Evolutionary conservation across 2,888 invertebrate genomes (phyloP).

Genomic region (Leptinotarsa haldemani): DNA sequence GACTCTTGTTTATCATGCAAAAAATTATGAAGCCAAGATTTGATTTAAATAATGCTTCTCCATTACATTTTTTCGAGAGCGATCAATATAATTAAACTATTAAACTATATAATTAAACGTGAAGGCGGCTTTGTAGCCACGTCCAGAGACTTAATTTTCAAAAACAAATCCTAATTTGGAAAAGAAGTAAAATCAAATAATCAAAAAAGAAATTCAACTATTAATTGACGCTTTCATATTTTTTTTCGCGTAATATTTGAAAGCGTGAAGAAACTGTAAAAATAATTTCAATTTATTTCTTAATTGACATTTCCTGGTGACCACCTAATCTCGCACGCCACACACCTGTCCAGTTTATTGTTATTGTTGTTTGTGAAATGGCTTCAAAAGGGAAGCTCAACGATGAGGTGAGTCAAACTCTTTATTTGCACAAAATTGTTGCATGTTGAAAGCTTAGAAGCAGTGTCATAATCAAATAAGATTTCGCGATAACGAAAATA

Average conservation of each 20-base stretch:
- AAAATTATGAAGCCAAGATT: too few species aligned
- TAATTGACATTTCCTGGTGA: conserved; percentile 25
- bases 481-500: conserved; percentile 3
- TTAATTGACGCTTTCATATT: neutral
- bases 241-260: too few species aligned
- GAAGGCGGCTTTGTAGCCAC: neutral
- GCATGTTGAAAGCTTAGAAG: conserved; percentile 36
- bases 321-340: conserved; percentile 22
- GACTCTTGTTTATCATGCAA: too few species aligned
- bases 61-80: too few species aligned
- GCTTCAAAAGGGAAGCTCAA: conserved; percentile 62
- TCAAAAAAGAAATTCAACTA: neutral
- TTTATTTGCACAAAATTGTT: conserved; percentile 28
- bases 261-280: neutral
- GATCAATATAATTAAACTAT: neutral
- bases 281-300: conserved; percentile 5
- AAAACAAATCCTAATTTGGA: conserved; percentile 3
- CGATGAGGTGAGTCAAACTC: conserved; percentile 61
- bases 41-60: too few species aligned
- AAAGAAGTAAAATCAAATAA: neutral
- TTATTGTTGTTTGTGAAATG: conserved; percentile 51
- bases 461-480: conserved; percentile 37
- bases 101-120: neutral
- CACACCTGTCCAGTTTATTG: conserved; percentile 38
- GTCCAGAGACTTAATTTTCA: neutral